Conservation (phyloP, 2,113 vertebrate species). For the Caranx ignobilis region DNA sequence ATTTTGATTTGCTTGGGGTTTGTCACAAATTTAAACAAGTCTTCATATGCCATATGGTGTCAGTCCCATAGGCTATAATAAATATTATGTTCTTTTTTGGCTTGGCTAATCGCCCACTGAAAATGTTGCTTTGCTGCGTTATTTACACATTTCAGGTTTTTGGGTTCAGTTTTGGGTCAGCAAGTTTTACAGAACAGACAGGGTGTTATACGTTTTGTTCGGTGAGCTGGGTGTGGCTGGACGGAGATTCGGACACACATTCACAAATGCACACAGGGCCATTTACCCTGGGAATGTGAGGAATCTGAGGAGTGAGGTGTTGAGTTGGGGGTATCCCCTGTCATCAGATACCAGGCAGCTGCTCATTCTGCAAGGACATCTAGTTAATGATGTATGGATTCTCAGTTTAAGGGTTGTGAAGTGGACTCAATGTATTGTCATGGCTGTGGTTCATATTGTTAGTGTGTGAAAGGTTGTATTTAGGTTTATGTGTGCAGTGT, state of each 20-base stretch:
- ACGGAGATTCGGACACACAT: constrained; percentile 31
- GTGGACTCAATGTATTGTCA: neutral
- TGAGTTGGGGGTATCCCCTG: constrained; percentile 56
- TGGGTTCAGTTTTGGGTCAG: constrained; percentile 34
- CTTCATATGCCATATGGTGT: neutral
- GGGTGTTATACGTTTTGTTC: constrained; percentile 49
- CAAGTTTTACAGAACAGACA: constrained; percentile 10
- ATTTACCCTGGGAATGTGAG: constrained; percentile 64
- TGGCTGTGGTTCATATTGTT: neutral
- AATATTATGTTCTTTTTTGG: neutral
- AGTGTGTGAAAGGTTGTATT: neutral
- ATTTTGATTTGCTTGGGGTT: neutral
- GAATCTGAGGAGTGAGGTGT: constrained; percentile 69
- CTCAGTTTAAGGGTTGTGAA: constrained; percentile 6
- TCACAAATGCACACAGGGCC: constrained; percentile 7
- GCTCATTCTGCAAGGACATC: constrained; percentile 15
- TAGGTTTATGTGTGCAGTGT: neutral
- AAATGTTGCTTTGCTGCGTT: neutral
- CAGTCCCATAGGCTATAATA: neutral
- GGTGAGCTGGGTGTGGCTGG: constrained; percentile 65
- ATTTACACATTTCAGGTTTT: constrained; percentile 31
- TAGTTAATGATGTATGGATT: constrained; percentile 8
- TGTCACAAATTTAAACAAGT: neutral
- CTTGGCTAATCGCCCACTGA: neutral
- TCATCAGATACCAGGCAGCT: constrained; percentile 60